Evolutionary conservation across 2,888 invertebrate species (phyloP), one percentile per base, ranked within the genome.

Genomic region (Venustoraphidia nigricollis): DNA sequence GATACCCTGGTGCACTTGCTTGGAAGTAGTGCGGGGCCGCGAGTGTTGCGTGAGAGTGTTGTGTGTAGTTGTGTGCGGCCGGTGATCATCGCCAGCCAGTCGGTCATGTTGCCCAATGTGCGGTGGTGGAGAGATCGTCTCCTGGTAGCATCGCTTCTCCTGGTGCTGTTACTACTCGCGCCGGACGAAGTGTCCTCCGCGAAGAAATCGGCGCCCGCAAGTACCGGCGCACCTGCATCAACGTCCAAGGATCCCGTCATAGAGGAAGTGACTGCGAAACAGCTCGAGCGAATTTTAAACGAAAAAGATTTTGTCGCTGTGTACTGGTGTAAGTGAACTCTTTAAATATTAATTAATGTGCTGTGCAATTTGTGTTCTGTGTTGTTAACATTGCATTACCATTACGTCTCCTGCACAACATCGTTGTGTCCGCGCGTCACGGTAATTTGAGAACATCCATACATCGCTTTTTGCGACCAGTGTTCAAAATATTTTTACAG

Each of bases 301-400:
- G 88, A 89, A 61, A 89, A 90, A 79, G 90, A 90, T 73, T 90
- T 86, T 76, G 89, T 92, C 68, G 91, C 91, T 67, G 91, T 91
- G 71, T 91, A 86, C 74, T 92, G 91, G 89, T 92, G 91, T 92
- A 85, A 91, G 91, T 89, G 74, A 47, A 6, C 27, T 27, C 14
- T 42, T 11, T 14, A 41, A n/a, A 3, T 45, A 27, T 27, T 27
- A 27, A 27, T 27, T 27, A 27, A n/a, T 27, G 27, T 27, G 27
- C 27, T 6, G 27, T 27, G 27, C 27, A 27, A n/a, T 27, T 27
- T 27, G 27, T 27, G 27, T 27, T 27, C 6, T 27, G 27, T 27
- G 27, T 27, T 27, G 6, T n/a, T 27, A 27, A 27, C 27, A 27
- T 27, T 27, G 6, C 27, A 27, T 27, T 27, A 27, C 27, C 27